Base-by-base conservation (phyloP, 2,113 vertebrate species). In the Condylura cristata region DNA sequence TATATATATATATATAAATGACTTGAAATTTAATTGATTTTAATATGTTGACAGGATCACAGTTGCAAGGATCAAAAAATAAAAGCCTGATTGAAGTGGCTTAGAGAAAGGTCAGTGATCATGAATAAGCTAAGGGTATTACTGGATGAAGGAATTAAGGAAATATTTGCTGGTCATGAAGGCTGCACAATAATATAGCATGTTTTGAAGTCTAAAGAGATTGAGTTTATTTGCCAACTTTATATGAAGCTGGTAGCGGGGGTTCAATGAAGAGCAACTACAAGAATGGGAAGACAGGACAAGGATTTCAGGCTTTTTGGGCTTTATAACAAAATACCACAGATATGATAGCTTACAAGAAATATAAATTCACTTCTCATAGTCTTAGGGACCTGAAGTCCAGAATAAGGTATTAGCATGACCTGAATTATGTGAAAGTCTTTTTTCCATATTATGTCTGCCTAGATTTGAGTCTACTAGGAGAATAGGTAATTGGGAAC, bases 291-390 rank as follows among this genome's bases (percentile, higher is more conserved):
- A 89, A 14, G 76, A 51, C 1, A 18, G 20, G 17, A 32, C 6
- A 22, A 0, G 8, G 56, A 14, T 82, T 58, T 44, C 56, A 44
- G 30, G 74, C 46, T 46, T 4, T 48, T 74, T 30, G 10, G 13
- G 58, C 46, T 58, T 14, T 37, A n/a, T 46, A 82, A 46, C 8
- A 80, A 75, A 93, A 93, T 46, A 66, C 6, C 24, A 70, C 24
- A 34, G 24, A 75, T 24, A 10, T 24, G 32, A 14, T 68, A 28
- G 18, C 14, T 20, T 46, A 20, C 58, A 22, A 80, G 51, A 16
- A 74, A 32, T 6, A 88, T 13, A 65, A 32, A n/a, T 83, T 76
- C 37, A n/a, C 68, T 76, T 76, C 18, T 16, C 18, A 66, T 24
- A 26, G 56, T 66, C 56, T 46, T 74, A n/a, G 16, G 11, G 24